phyloP scores from a whole-genome alignment of 2,888 invertebrate genomes.

The Acronicta alni region DNA sequence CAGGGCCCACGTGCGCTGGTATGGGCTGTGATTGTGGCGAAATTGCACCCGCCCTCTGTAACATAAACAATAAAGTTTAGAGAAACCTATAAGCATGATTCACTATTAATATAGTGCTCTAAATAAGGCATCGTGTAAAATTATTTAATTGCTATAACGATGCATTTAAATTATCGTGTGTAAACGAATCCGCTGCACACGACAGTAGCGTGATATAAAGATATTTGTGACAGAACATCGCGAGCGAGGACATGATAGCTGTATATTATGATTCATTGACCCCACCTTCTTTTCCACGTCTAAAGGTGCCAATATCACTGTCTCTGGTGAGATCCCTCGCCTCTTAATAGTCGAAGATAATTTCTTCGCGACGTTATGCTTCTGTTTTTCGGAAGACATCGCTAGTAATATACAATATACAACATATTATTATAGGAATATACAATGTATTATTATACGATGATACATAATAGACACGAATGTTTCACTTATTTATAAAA shows the following conservation, averaged over 20 bases:
- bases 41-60: slow-evolving; percentile 60
- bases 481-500: slow-evolving; percentile 1
- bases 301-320: slow-evolving; percentile 64
- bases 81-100: slow-evolving; percentile 15
- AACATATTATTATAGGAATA: neutral
- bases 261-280: slow-evolving; percentile 34
- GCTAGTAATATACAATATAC: slow-evolving; percentile 55
- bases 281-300: slow-evolving; percentile 67
- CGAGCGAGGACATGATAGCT: slow-evolving; percentile 31
- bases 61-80: slow-evolving; percentile 20
- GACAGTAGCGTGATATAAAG: slow-evolving; percentile 51
- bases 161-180: slow-evolving; percentile 43
- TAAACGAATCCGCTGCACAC: slow-evolving; percentile 36
- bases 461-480: no score
- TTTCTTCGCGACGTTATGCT: slow-evolving; percentile 66
- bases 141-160: slow-evolving; percentile 38
- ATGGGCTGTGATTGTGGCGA: slow-evolving; percentile 63
- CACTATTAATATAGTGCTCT: no score
- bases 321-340: slow-evolving; percentile 66
- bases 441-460: neutral
- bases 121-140: slow-evolving; percentile 29
- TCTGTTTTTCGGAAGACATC: slow-evolving; percentile 67
- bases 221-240: slow-evolving; percentile 45
- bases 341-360: slow-evolving; percentile 65
- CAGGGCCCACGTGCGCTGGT: slow-evolving; percentile 58